Evolutionary conservation across 2,113 vertebrate species (phyloP), one percentile per base, ranked within the genome.

Genomic region (Lepidothrix coronata): DNA sequence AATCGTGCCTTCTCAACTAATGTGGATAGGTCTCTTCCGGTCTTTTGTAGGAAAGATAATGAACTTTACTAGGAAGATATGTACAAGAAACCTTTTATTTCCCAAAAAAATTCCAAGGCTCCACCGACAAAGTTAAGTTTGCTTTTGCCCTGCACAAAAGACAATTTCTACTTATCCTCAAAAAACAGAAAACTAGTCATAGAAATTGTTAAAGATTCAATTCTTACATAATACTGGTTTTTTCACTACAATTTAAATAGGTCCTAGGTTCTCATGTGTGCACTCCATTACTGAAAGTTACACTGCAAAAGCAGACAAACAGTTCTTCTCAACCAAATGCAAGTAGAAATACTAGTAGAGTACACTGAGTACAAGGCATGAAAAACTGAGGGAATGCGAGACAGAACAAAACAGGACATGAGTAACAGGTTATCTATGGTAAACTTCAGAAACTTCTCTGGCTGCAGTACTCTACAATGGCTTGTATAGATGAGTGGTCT

Each of bases 341-440:
- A 63, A 76, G 35, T 4, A 74, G 66, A 77, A 78, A 59, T 31
- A 46, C 25, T n/a, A 14, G 22, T 9, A 70, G n/a, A 18, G 27
- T 8, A 66, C 30, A 88, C 25, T 2, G 1, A 44, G 12, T 8
- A 48, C 7, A 15, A 5, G 20, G 9, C 25, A 51, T 0, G 2
- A 44, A 88, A 77, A 30, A 10, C 8, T 24, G 48, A 75, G 2
- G 28, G 30, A 72, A 65, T 43, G 8, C 5, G 83, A 57, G 30
- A 55, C 12, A 55, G n/a, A 90, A 71, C 7, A 55, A 16, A 10
- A 43, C 37, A 54, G 11, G 7, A 58, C 28, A 82, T 12, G 15
- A 85, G 18, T 44, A 65, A 43, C 3, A 68, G 27, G 41, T 43
- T 62, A 51, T 33, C 24, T 43, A 2, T 37, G 51, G 7, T 17